These are phyloP conservation scores for Myiotriccus ornatus DNA, from an alignment of 2,797 vertebrate genomes.

Conservation along the genomic window DNA sequence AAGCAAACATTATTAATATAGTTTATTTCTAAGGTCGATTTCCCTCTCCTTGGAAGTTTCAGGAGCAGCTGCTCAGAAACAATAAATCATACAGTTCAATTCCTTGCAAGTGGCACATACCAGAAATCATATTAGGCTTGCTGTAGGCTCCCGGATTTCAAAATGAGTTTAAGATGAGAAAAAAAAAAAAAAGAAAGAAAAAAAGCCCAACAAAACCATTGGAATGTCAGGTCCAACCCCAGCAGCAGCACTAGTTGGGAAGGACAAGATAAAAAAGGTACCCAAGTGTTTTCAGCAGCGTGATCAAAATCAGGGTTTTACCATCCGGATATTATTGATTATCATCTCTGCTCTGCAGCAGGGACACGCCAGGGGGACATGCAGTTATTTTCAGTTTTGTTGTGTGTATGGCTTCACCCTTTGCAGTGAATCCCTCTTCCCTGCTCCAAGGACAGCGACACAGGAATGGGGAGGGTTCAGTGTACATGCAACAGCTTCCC, in stretches of 20 bases:
- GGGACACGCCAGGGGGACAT: neutral
- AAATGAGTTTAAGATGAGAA: neutral
- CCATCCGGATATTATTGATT: neutral
- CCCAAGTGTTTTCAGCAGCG: neutral
- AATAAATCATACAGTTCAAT: neutral
- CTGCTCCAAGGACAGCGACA: neutral
- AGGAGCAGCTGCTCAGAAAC: neutral
- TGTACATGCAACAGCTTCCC: accelerated
- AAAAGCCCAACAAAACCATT: neutral
- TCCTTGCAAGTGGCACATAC: neutral
- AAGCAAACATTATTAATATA: neutral
- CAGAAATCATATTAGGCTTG: neutral
- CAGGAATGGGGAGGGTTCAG: neutral
- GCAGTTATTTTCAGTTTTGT: neutral
- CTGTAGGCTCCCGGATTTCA: neutral
- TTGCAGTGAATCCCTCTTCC: neutral
- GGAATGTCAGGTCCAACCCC: neutral
- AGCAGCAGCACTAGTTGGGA: neutral
- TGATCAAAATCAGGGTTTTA: neutral
- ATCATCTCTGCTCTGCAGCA: neutral
- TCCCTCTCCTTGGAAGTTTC: neutral
- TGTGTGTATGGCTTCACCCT: neutral
- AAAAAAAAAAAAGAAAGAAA: neutral
- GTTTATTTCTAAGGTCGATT: neutral
- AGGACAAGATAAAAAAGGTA: neutral